Evolutionary conservation across 2,888 invertebrate genomes (phyloP).

Genomic region (Chalcis sispes): DNA sequence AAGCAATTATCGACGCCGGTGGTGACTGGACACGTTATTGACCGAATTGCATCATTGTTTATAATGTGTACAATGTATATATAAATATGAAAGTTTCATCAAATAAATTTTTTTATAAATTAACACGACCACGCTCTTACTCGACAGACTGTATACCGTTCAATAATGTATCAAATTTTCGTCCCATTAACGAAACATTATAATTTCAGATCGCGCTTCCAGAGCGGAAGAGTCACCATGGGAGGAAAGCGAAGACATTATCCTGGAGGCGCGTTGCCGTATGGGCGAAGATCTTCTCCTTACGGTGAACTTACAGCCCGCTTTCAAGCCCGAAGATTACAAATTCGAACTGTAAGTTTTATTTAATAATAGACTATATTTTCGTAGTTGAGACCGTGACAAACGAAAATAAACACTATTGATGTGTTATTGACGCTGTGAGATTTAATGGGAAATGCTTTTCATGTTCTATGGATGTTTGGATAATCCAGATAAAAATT

Average conservation of each 20-base stretch:
- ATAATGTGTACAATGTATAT: too few species aligned
- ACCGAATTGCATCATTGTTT: too few species aligned
- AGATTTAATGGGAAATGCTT: neutral
- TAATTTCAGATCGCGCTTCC: constrained; percentile 63
- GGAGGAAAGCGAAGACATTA: constrained; percentile 68
- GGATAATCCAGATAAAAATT: too few species aligned
- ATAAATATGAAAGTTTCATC: too few species aligned
- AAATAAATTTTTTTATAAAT: too few species aligned
- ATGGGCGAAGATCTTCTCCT: constrained; percentile 67
- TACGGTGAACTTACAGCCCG: constrained; percentile 66
- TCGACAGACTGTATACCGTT: too few species aligned
- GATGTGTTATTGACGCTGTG: neutral
- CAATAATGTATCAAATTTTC: neutral
- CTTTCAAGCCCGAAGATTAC: constrained; percentile 65
- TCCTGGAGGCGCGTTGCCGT: constrained; percentile 64
- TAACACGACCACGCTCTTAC: too few species aligned
- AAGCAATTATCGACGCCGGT: too few species aligned
- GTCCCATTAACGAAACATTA: neutral
- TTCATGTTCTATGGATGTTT: too few species aligned
- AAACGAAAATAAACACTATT: constrained; percentile 7
- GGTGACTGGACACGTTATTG: too few species aligned
- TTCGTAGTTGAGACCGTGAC: neutral
- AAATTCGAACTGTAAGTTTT: constrained; percentile 70
- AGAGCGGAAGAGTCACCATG: constrained; percentile 67
- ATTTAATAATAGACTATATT: neutral